Base-by-base conservation (phyloP, 2,113 vertebrate genomes). In the Orthonyx spaldingii region DNA sequence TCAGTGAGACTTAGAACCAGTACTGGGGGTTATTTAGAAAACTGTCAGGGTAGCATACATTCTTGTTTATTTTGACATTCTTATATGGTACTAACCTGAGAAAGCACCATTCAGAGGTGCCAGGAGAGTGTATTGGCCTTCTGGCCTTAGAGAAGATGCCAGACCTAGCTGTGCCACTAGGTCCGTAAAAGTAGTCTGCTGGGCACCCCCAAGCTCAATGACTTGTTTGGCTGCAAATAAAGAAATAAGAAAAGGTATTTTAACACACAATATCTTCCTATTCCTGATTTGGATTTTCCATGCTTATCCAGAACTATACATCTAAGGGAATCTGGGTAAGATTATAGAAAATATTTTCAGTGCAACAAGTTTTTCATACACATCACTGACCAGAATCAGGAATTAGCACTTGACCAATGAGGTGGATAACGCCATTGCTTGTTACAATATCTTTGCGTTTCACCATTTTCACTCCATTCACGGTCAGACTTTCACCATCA, bases 391-490 rank as follows among this genome's bases (percentile, higher is more conserved):
- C 99, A 93, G 99, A 99, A 94, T 99, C 98, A 72, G 99, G 99
- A 97, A 99, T 98, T 53, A 99, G 97, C 61, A 99, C 99, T 96
- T 98, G 47, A 84, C 99, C 98, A 71, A 99, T 99, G 65, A 99
- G 96, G 89, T 99, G 99, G 95, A 99, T 99, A 81, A 99, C 99
- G 0, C 99, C 99, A 18, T 99, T 99, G 93, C 95, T 98, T 77
- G 99, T 99, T 82, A 99, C 98, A 46, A 99, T 99, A 88, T 99
- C 99, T 97, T 99, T 99, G 90, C 98, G 98, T 81, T 97, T 98
- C 50, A 99, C 99, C 98, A 99, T 99, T 97, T 99, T 99, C 80
- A 99, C 89, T 27, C 99, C 99, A 16, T 99, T 99, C 44, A 99
- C 98, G 27, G 99, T 99, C 71, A 99, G 91, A 59, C 98, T 99